Base-by-base conservation (phyloP, 2,888 invertebrate species). In the Drosophila neoperkinsi region DNA sequence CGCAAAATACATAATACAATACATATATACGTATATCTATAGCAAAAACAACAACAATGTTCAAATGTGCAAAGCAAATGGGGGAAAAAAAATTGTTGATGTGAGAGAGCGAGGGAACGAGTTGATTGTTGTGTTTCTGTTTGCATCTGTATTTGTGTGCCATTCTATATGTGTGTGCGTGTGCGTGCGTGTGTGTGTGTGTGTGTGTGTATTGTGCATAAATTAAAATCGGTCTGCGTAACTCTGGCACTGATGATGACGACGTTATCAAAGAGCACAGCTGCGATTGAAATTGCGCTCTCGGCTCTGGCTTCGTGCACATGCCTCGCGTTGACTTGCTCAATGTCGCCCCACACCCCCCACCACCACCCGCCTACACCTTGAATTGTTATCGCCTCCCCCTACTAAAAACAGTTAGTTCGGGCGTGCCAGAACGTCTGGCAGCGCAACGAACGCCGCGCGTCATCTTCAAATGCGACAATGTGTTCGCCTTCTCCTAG, bases 141-240 rank as follows among this genome's bases (percentile, higher is more conserved):
- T 31, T 43, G 57, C 43, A 21, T 43, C 28, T 57, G 57, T 51
- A 53, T 61, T 57, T 49, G 64, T 60, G 57, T 66, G 49, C 56
- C 38, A 28, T 67, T 61, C 18, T n/a, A 13, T 67, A 50, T 60
- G 33, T 72, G 28, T 50, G 59, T 63, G 63, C 69, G 61, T 69
- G 63, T 52, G 59, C 62, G 61, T 72, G 61, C 68, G 60, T 69
- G 68, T 59, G 63, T 72, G 65, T 4, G 11, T 67, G 52, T 62
- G 30, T 52, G 59, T 65, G 63, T 72, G 60, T 70, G 63, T 70
- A 68, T 74, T 66, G 75, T 78, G 90, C 77, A 88, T 88, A 90
- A 86, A 86, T 90, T 88, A 90, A 88, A 84, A 86, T 88, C 81
- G 81, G 79, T 78, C 82, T 81, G 77, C 74, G 79, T 81, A 68